phyloP scores from a whole-genome alignment of 2,797 vertebrate species.

The Remorina albescens region DNA sequence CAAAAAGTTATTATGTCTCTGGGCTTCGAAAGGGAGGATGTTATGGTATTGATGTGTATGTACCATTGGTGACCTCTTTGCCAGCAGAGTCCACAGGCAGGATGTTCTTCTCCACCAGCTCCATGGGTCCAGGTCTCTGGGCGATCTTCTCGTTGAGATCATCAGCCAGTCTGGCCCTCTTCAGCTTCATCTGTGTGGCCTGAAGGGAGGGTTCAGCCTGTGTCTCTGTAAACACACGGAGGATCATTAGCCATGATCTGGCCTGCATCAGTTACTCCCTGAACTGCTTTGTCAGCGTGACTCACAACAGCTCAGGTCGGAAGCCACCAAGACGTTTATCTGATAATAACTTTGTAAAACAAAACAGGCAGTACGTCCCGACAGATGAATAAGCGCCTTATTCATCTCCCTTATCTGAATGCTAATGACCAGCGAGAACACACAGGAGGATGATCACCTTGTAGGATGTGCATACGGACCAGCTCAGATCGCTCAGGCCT shows the following conservation, averaged over 20 bases:
- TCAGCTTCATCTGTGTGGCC: conserved; percentile 96
- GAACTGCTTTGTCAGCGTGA: conserved; percentile 50
- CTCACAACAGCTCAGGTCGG: conserved; percentile 47
- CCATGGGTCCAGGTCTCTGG: conserved; percentile 95
- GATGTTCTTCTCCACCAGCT: conserved; percentile 97
- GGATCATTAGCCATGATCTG: conserved; percentile 32
- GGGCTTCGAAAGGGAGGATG: not conserved
- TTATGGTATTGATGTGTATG: conserved; percentile 4
- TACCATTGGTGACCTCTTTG: conserved; percentile 90
- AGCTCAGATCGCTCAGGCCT: conserved; percentile 93
- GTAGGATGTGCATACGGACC: conserved; percentile 97
- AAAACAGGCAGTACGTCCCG: conserved; percentile 26
- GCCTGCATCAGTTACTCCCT: conserved; percentile 23
- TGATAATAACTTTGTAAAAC: conserved; percentile 35
- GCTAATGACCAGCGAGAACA: not conserved
- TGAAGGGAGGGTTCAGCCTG: conserved; percentile 93
- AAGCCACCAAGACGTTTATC: conserved; percentile 41
- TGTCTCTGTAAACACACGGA: conserved; percentile 86
- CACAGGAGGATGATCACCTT: conserved; percentile 84
- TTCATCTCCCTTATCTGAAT: conserved; percentile 35
- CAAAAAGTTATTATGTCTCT: not conserved
- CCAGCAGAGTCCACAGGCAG: conserved; percentile 90
- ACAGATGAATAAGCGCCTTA: conserved; percentile 39
- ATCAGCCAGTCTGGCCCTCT: conserved; percentile 92
- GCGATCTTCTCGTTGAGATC: conserved; percentile 96